Percentiles rank a stretch among this genome's conserved stretches.
Evolutionary conservation across 2,888 invertebrate species (phyloP).

Genomic region (Cephus pygmeus): DNA sequence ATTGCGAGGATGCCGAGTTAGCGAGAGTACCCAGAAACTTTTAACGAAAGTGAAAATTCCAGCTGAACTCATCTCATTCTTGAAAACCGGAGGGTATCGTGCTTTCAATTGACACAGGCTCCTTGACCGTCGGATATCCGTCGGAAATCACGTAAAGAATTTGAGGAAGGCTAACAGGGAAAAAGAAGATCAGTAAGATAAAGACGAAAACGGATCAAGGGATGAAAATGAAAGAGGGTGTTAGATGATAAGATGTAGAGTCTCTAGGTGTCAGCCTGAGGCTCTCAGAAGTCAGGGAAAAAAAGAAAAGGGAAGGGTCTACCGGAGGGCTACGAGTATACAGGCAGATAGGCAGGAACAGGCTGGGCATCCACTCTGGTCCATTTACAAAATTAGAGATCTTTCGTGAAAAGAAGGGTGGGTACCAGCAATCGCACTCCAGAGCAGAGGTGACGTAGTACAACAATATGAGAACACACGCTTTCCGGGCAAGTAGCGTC

Average conservation of each 20-base stretch:
- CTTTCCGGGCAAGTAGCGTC: not conserved
- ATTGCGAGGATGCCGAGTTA: not conserved
- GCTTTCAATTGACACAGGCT: not conserved
- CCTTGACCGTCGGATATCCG: not conserved
- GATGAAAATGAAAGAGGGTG: not conserved
- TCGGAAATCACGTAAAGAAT: not conserved
- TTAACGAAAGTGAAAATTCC: not conserved
- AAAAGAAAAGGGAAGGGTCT: not conserved
- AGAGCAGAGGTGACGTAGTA: constrained; percentile 36
- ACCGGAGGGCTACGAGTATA: not conserved
- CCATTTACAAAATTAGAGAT: constrained; percentile 53
- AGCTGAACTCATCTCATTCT: not conserved
- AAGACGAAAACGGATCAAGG: not conserved
- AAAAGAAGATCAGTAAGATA: not conserved
- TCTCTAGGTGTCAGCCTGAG: not conserved
- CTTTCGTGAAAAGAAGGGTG: constrained; percentile 24
- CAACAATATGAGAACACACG: constrained; percentile 21
- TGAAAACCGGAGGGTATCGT: not conserved
- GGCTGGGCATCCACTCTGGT: not conserved
- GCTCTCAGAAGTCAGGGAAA: not conserved
- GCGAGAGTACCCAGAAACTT: not conserved
- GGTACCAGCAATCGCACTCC: constrained; percentile 31
- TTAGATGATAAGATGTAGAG: not conserved
- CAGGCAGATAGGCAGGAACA: not conserved
- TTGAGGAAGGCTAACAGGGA: not conserved